Percentiles rank a stretch among this genome's conserved stretches.
These are phyloP conservation scores for Notothenia coriiceps DNA, from an alignment of 2,113 vertebrate genomes.

Conservation along the genomic window DNA sequence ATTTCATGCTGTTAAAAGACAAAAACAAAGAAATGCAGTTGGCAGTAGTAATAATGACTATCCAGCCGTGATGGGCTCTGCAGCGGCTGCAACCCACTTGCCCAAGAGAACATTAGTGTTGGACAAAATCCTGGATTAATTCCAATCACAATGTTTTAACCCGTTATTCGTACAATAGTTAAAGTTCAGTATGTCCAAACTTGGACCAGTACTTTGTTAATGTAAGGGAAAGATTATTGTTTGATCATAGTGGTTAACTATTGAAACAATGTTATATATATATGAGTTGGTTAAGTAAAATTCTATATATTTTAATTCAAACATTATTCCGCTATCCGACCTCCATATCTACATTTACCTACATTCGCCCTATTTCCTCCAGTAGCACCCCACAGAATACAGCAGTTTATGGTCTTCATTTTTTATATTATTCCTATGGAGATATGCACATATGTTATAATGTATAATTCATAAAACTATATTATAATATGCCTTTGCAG, in stretches of 20 bases:
- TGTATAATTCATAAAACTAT: background rate
- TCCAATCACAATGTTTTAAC: constrained; percentile 5
- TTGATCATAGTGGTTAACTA: background rate
- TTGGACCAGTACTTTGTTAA: background rate
- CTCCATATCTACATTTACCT: background rate
- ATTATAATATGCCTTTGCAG: background rate
- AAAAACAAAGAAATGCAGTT: constrained; percentile 47
- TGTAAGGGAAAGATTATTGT: background rate
- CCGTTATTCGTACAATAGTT: background rate
- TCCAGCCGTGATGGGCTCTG: background rate
- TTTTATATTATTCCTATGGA: background rate
- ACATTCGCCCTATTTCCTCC: background rate
- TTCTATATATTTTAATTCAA: no score
- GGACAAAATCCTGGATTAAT: constrained; percentile 2
- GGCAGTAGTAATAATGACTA: constrained; percentile 14
- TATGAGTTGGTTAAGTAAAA: no score
- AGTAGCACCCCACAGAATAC: background rate
- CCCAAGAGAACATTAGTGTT: constrained; percentile 8
- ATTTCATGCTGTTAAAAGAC: constrained; percentile 30
- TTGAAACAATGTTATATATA: background rate
- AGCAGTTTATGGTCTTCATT: background rate
- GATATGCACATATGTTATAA: background rate
- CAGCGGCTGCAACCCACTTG: constrained; percentile 6
- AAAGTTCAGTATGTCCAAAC: background rate
- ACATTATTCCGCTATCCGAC: no score